These are phyloP conservation scores for Protosalanx chinensis DNA, from an alignment of 2,797 vertebrate species.

Conservation along the genomic window DNA sequence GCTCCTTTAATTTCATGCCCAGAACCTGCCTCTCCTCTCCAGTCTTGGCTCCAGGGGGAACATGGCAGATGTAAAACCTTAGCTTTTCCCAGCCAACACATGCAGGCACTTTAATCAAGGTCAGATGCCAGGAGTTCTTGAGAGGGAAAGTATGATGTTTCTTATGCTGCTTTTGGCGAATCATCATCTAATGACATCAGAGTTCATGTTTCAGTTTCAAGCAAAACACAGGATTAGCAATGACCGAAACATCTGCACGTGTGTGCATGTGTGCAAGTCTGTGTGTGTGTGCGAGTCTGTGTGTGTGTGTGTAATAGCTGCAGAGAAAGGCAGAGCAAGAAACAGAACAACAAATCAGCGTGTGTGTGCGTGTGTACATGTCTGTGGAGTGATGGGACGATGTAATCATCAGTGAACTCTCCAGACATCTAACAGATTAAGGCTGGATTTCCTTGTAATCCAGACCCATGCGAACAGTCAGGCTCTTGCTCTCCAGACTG, in stretches of 20 bases:
- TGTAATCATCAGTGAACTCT: no score
- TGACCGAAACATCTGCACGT: background rate
- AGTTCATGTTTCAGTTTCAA: background rate
- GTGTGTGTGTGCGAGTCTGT: background rate
- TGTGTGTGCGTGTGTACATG: no score
- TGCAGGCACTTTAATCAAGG: conserved; percentile 31
- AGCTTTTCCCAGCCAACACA: conserved; percentile 15
- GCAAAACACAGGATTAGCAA: conserved; percentile 1
- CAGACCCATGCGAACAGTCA: no score
- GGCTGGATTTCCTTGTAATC: no score
- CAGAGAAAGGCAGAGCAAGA: no score
- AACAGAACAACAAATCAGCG: no score
- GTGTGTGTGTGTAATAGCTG: background rate
- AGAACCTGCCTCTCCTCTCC: conserved; percentile 11
- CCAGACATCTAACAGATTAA: no score
- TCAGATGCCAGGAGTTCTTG: conserved; percentile 12
- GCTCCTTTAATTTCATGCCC: conserved; percentile 8
- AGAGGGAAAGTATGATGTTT: background rate
- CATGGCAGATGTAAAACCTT: background rate
- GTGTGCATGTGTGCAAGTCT: background rate
- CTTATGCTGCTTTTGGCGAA: conserved; percentile 16
- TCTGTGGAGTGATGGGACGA: no score
- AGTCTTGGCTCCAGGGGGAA: conserved; percentile 7
- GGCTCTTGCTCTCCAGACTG: no score
- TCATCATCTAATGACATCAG: conserved; percentile 17